phyloP scores from a whole-genome alignment of 2,797 vertebrate species.

The Nyctalus aviator region DNA sequence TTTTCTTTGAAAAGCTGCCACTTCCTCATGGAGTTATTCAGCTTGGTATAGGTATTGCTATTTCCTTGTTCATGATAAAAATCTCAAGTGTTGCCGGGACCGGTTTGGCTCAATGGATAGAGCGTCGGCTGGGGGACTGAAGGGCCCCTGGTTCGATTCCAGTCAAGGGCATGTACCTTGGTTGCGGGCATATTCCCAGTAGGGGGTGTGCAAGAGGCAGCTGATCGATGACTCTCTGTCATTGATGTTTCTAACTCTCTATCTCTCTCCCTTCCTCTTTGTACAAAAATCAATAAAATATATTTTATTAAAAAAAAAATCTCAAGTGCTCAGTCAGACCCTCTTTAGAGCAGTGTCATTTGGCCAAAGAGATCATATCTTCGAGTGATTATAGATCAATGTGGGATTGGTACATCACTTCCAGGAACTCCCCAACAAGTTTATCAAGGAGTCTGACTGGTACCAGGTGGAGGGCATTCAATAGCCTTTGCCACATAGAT shows the following conservation, averaged over 20 bases:
- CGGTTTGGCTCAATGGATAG: too few relatives aligned
- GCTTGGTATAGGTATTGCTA: conserved; percentile 97
- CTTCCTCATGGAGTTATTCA: conserved; percentile 96
- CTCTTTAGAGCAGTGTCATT: conserved; percentile 95
- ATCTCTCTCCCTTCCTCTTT: too few relatives aligned
- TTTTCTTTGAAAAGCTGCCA: conserved; percentile 97
- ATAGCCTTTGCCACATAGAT: conserved; percentile 93
- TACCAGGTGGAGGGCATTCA: conserved; percentile 95
- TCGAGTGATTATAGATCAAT: conserved; percentile 97
- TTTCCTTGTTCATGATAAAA: conserved; percentile 98
- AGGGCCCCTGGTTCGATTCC: too few relatives aligned
- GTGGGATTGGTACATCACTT: conserved; percentile 97
- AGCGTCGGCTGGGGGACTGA: too few relatives aligned
- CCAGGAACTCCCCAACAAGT: conserved; percentile 96
- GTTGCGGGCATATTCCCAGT: too few relatives aligned
- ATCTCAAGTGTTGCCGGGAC: conserved; percentile 88
- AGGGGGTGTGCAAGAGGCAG: too few relatives aligned
- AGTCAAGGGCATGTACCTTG: too few relatives aligned
- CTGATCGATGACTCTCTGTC: too few relatives aligned
- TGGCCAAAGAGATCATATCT: conserved; percentile 99
- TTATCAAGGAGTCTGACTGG: conserved; percentile 97
- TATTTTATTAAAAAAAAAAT: conserved; percentile 87
- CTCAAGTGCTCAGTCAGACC: conserved; percentile 96
- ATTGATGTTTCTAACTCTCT: too few relatives aligned
- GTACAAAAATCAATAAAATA: too few relatives aligned